phyloP scores from a whole-genome alignment of 2,113 vertebrate species.

The Sceloporus tristichus region DNA sequence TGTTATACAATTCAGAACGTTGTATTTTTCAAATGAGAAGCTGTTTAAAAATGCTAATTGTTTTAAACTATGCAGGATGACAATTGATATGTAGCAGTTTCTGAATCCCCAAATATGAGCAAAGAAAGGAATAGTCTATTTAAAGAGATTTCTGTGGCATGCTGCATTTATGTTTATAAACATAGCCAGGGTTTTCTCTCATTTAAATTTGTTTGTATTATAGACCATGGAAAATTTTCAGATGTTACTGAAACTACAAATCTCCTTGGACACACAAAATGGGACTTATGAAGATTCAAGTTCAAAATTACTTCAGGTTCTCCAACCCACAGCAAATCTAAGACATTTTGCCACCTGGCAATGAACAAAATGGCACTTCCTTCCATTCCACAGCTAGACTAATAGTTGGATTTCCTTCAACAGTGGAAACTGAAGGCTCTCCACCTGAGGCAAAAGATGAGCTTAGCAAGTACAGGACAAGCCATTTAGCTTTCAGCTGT shows the following conservation, averaged over 20 bases:
- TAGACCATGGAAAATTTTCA: neutral
- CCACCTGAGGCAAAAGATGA: too few relatives aligned
- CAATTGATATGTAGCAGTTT: neutral
- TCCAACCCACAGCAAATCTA: neutral
- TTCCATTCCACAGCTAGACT: too few relatives aligned
- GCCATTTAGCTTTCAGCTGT: too few relatives aligned
- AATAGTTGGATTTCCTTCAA: too few relatives aligned
- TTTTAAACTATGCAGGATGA: neutral
- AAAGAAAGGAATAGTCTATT: neutral
- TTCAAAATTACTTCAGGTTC: neutral
- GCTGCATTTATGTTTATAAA: too few relatives aligned
- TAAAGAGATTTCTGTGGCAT: neutral
- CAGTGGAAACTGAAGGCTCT: too few relatives aligned
- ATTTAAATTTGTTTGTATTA: neutral
- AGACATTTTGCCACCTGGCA: too few relatives aligned
- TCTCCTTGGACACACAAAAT: neutral
- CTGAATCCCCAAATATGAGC: neutral
- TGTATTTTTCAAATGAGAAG: neutral
- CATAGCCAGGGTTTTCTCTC: neutral
- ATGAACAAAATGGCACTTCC: too few relatives aligned
- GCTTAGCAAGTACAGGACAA: too few relatives aligned
- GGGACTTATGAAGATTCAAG: neutral
- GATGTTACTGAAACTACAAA: neutral
- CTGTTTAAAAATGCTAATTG: conserved; percentile 7
- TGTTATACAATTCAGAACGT: neutral